A percentile compares a stretch with the other conserved stretches of the same genome.
Conservation (phyloP, 92 coral and sea anemone genomes). For the Epizoanthus illoricatus region DNA sequence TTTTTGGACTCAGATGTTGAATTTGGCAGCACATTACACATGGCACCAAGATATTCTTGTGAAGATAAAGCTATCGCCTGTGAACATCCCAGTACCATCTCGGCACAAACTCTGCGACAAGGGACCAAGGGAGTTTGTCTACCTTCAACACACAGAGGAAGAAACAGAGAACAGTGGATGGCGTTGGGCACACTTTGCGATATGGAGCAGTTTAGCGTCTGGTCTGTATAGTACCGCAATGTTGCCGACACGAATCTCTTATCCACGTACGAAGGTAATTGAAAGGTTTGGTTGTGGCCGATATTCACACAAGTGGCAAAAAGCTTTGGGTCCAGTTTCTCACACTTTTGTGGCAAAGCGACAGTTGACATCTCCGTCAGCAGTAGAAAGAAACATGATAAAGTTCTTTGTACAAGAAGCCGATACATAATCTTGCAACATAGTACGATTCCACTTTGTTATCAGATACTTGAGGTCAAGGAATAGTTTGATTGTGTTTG, state of each 20-base stretch:
- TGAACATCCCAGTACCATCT: conserved; percentile 35
- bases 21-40: conserved; percentile 23
- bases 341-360: conserved; percentile 17
- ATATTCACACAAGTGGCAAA: conserved; percentile 25
- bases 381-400: neutral
- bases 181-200: neutral
- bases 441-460: too few species aligned
- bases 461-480: too few species aligned
- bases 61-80: neutral
- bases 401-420: neutral
- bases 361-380: neutral
- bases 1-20: conserved; percentile 12
- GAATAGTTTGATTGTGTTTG: too few species aligned
- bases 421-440: conserved; percentile 2
- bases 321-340: conserved; percentile 20
- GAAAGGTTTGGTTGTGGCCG: conserved; percentile 32
- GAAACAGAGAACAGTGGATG: conserved; percentile 11
- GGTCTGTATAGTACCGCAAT: neutral
- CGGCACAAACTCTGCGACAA: conserved; percentile 29
- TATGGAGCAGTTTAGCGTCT: conserved; percentile 16
- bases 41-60: conserved; percentile 1
- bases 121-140: conserved; percentile 14
- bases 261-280: conserved; percentile 27
- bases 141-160: conserved; percentile 32
- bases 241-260: neutral